Conservation (phyloP, 2,888 invertebrate species). For the Drosophila atripex region DNA sequence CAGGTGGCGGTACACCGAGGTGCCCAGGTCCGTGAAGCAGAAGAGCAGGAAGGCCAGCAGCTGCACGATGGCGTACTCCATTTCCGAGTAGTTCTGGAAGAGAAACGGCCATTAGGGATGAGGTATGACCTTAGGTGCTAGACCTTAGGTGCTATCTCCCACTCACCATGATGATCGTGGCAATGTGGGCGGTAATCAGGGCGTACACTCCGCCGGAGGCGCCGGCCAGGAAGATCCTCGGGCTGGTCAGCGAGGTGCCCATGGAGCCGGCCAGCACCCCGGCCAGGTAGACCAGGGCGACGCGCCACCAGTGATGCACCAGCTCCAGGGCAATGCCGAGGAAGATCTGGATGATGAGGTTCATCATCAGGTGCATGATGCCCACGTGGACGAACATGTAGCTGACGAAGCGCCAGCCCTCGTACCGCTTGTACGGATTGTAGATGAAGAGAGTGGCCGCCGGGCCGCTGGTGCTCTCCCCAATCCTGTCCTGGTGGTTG, state of each 20-base stretch:
- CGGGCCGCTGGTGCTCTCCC: constrained; percentile 87
- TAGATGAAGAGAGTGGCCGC: constrained; percentile 93
- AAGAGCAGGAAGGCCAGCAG: constrained; percentile 92
- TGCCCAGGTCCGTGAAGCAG: constrained; percentile 92
- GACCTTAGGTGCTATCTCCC: background rate
- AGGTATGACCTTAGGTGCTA: constrained; percentile 29
- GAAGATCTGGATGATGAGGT: constrained; percentile 95
- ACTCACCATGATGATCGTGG: constrained; percentile 91
- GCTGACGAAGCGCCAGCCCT: constrained; percentile 96
- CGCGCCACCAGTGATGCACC: constrained; percentile 98
- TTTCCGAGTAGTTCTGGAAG: constrained; percentile 96
- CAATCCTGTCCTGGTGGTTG: constrained; percentile 79
- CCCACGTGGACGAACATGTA: constrained; percentile 99
- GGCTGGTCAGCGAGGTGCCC: constrained; percentile 92
- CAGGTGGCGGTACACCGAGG: constrained; percentile 95
- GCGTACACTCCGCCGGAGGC: constrained; percentile 98
- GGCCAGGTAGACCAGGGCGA: constrained; percentile 91
- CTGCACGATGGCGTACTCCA: constrained; percentile 96
- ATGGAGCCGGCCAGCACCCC: constrained; percentile 94
- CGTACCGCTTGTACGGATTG: constrained; percentile 92
- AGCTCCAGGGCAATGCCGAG: constrained; percentile 97
- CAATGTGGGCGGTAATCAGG: constrained; percentile 95
- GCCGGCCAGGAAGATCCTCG: constrained; percentile 92
- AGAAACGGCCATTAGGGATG: constrained; percentile 59
- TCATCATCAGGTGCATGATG: constrained; percentile 93